A percentile compares a stretch with the other conserved stretches of the same genome.
phyloP scores from a whole-genome alignment of 1,140 invertebrate species.

The Pachypeltis micranthus region DNA sequence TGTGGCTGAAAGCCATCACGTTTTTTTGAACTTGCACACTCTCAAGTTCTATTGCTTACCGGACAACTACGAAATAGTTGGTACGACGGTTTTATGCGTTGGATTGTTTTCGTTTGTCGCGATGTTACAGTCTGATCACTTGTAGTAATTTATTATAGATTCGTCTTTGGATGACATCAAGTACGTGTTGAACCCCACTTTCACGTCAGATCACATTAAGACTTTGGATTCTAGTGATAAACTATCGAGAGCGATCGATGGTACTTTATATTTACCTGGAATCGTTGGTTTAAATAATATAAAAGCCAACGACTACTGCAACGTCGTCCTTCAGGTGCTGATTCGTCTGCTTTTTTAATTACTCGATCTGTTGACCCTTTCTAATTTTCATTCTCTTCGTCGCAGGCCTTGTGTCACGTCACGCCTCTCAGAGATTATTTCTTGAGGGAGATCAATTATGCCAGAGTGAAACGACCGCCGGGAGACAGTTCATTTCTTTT shows the following conservation, averaged over 20 bases:
- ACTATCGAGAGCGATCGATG: conserved; percentile 89
- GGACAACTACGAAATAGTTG: conserved; percentile 99
- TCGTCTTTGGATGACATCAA: conserved; percentile 98
- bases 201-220: conserved; percentile 67
- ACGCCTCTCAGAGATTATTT: conserved; percentile 90
- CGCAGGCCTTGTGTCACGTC: conserved; percentile 85
- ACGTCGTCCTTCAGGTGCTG: conserved; percentile 88
- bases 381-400: conserved; percentile 7
- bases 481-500: conserved; percentile 85
- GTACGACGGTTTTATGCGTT: conserved; percentile 43
- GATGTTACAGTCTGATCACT: too few species aligned
- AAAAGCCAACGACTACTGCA: conserved; percentile 98
- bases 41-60: conserved; percentile 98
- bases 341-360: not conserved
- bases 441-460: conserved; percentile 85
- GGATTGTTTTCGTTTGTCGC: too few species aligned
- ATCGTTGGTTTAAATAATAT: conserved; percentile 98
- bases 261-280: conserved; percentile 89
- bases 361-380: not conserved
- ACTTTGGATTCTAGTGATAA: conserved; percentile 72
- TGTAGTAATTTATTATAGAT: conserved; percentile 51
- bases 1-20: conserved; percentile 92
- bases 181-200: conserved; percentile 97
- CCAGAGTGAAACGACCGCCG: conserved; percentile 74
- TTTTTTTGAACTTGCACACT: conserved; percentile 94